Conservation (phyloP, 2,797 vertebrate genomes). For the Phataginus tetradactyla region DNA sequence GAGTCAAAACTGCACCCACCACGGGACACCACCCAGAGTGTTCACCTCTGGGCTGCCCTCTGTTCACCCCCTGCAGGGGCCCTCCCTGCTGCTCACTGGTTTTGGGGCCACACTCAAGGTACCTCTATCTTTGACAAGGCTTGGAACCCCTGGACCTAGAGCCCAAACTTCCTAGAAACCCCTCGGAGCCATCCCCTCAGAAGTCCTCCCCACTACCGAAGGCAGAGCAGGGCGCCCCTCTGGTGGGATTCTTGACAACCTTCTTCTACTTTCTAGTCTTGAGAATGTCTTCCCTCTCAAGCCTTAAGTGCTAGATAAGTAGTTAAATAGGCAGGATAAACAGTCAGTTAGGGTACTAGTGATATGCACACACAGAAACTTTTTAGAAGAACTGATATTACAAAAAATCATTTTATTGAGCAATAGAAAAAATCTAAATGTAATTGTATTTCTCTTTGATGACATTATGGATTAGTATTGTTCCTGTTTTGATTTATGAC, state of each 20-base stretch:
- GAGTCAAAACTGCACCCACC: neutral
- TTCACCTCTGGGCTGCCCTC: neutral
- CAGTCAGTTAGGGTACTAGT: neutral
- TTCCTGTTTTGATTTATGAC: neutral
- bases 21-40: neutral
- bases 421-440: neutral
- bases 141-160: neutral
- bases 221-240: neutral
- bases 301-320: neutral
- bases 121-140: neutral
- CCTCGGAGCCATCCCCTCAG: neutral
- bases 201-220: neutral
- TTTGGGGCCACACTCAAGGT: neutral
- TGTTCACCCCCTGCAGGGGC: neutral
- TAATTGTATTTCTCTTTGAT: neutral
- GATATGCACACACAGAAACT: neutral
- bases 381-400: neutral
- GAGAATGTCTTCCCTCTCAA: neutral
- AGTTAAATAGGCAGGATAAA: neutral
- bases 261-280: neutral
- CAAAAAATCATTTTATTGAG: neutral
- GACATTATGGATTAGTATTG: neutral
- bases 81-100: neutral
- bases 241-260: neutral
- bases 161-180: neutral